A percentile compares a stretch with the other conserved stretches of the same genome.
Evolutionary conservation across 2,888 invertebrate genomes (phyloP).

Genomic region (Leptopterna dolabrata): DNA sequence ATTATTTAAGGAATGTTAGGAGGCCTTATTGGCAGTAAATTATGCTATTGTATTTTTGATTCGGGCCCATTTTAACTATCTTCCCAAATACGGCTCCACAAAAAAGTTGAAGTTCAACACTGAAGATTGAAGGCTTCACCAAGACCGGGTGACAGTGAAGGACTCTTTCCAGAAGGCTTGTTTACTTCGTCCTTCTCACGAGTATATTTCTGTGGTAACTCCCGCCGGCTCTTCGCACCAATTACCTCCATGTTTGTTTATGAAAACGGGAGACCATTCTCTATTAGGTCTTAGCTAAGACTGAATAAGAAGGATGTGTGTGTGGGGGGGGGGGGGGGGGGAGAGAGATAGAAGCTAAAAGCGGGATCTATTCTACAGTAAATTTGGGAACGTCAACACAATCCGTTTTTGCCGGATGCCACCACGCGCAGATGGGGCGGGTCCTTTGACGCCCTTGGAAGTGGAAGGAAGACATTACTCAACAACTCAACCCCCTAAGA

Average conservation of each 20-base stretch:
- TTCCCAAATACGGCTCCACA: neutral
- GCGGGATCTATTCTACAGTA: neutral
- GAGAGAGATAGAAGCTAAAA: neutral
- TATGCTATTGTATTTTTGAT: no score
- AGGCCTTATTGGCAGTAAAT: no score
- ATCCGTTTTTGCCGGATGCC: constrained; percentile 27
- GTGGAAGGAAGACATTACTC: constrained; percentile 20
- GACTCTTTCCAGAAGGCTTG: constrained; percentile 13
- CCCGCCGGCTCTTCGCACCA: neutral
- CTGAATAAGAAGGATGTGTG: no score
- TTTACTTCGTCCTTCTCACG: neutral
- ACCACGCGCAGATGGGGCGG: constrained; percentile 11
- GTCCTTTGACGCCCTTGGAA: neutral
- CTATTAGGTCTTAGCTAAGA: neutral
- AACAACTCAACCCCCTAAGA: neutral
- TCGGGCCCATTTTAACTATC: neutral
- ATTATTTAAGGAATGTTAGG: no score
- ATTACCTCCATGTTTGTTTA: constrained; percentile 15
- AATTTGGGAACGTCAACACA: constrained; percentile 27
- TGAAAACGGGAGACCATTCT: constrained; percentile 6
- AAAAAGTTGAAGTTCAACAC: neutral
- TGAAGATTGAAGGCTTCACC: neutral
- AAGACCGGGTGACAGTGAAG: neutral
- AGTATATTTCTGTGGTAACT: neutral
- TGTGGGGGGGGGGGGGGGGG: neutral